phyloP scores from a whole-genome alignment of 2,113 vertebrate species.

The Pelobates fuscus region DNA sequence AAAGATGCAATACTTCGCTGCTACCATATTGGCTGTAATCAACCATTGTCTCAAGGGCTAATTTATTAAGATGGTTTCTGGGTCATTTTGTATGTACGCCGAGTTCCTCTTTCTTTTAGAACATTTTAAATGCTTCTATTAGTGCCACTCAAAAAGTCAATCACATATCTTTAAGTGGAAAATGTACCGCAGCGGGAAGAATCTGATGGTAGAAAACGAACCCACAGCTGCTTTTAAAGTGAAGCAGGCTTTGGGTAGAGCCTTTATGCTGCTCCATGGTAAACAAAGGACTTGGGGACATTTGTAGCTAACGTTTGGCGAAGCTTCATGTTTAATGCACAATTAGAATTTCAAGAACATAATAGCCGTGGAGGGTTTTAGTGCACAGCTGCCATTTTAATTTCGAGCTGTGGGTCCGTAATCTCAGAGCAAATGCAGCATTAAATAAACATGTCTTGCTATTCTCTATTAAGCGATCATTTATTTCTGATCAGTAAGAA shows the following conservation, averaged over 20 bases:
- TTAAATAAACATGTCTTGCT: too few species aligned
- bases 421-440: background rate
- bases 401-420: too few species aligned
- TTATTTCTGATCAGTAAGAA: too few species aligned
- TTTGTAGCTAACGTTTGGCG: background rate
- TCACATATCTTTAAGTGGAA: constrained; percentile 29
- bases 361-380: background rate
- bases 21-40: too few species aligned
- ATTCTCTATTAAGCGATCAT: too few species aligned
- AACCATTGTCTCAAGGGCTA: too few species aligned
- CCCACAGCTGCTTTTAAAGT: background rate
- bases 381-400: background rate
- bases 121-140: background rate
- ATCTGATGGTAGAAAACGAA: constrained; percentile 1
- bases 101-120: constrained; percentile 5
- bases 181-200: background rate
- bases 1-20: too few species aligned
- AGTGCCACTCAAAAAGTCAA: constrained; percentile 3
- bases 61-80: too few species aligned
- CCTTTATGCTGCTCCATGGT: constrained; percentile 14
- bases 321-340: background rate
- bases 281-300: constrained; percentile 1
- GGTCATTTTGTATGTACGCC: too few species aligned
- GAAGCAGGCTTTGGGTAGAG: background rate
- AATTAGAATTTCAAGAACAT: constrained; percentile 32